Percentiles rank a stretch among this genome's conserved stretches.
phyloP scores from a whole-genome alignment of 2,113 vertebrate species.

The Hemiprocne comata region DNA sequence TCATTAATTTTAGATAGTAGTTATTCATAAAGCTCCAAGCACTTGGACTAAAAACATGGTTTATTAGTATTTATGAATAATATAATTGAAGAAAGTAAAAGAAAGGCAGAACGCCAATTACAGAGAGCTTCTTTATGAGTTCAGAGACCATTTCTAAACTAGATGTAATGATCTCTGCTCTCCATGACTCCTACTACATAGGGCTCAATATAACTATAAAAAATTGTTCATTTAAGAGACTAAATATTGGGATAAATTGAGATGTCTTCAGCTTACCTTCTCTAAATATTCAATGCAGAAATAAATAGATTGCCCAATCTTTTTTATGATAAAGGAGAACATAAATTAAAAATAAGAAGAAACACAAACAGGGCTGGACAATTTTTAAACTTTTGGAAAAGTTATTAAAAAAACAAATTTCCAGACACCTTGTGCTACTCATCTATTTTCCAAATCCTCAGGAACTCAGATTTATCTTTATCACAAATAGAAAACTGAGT shows the following conservation, averaged over 20 bases:
- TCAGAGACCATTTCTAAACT: background rate
- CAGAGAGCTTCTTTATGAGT: background rate
- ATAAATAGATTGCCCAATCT: background rate
- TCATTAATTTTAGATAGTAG: background rate
- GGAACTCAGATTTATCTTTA: constrained; percentile 28
- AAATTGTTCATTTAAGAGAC: background rate
- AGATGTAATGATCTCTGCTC: background rate
- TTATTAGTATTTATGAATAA: background rate
- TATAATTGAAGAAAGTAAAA: background rate
- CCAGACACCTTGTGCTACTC: background rate
- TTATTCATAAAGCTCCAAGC: background rate
- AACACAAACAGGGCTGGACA: background rate
- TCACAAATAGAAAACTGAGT: constrained; percentile 47
- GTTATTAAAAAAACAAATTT: constrained; percentile 27
- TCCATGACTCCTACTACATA: background rate
- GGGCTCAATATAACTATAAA: background rate
- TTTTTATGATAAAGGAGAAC: background rate
- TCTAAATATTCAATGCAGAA: background rate
- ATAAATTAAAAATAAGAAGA: background rate
- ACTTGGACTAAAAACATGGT: background rate
- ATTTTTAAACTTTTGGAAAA: constrained; percentile 35
- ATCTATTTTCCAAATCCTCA: constrained; percentile 48
- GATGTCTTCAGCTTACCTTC: background rate
- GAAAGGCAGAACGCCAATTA: background rate
- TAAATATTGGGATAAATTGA: background rate